Base-by-base conservation (phyloP, 2,113 vertebrate genomes). In the Megaleporinus macrocephalus region DNA sequence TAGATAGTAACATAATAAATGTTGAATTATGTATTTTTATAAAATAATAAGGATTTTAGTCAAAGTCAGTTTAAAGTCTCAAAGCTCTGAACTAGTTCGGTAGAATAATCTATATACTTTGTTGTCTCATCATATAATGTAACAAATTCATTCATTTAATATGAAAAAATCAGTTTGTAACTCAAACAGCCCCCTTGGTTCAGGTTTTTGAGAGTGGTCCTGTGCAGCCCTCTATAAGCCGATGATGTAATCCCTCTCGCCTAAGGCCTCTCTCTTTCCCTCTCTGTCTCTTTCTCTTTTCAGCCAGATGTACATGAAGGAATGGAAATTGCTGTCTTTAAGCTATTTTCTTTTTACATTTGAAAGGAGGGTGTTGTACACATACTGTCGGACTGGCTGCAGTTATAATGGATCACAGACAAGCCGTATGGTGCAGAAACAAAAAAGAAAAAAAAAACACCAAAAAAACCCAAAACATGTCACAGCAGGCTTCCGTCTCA, bases 281-380 rank as follows among this genome's bases (percentile, higher is more conserved):
- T 27, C 41, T 53, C 13, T 13, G 11, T 36, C 16, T 20, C 63
- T 22, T 33, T 41, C 30, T 69, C 65, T 3, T 44, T 44, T 22
- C 66, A 24, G 36, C 33, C 33, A 70, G 41, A 44, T 70, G 27
- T 41, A 68, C 9, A 55, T 30, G 3, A 2, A 36, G 30, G 51
- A 79, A 79, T 44, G 76, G 36, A 78, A 79, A 79, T 79, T 70
- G 65, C 29, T 57, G 75, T 49, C 13, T 78, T 55, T 14, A 33
- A 66, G 62, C 76, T 68, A 22, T 44, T 70, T 70, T 33, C 65
- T 36, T 20, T 70, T 44, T 70, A 36, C 65, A 36, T 33, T n/a
- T 68, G 76, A 78, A 78, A 78, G 65, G 9, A 41, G 63, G 14
- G 24, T 9, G 49, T 55, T 14, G 49, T 55, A 63, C 30, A 55